Evolutionary conservation across 2,888 invertebrate species (phyloP), one percentile per base, ranked within the genome.

Genomic region (Xestia c-nigrum): DNA sequence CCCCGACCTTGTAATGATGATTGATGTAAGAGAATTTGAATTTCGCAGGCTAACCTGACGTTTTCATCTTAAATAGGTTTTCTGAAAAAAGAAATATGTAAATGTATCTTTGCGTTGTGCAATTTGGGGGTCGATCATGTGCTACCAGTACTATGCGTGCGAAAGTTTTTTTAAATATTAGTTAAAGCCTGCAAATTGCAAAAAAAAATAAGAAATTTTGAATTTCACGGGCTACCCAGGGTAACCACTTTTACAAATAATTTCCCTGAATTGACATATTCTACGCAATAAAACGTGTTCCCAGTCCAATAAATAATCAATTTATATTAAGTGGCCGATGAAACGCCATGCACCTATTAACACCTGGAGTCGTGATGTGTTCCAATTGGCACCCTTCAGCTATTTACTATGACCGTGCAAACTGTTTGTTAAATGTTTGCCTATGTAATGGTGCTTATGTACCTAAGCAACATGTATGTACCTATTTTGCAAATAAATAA

Each of bases 361-460:
- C 95, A 90, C 91, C 85, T 87, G 46, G 65, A 81, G 89, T 95
- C 96, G 96, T 96, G 96, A 96, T 94, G 89, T 87, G 85, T 89
- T 85, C 90, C 91, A 94, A 96, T 96, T 95, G 93, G 90, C 93
- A 88, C 87, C 84, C 78, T 84, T 68, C 55, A 83, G 81, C 72
- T 80, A 76, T 80, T 65, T 71, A 50, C 70, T 71, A 38, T 69
- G 46, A 1, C 61, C 38, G 72, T 67, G 78, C 61, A 77, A 84
- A 85, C 74, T 83, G 68, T 72, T 76, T 47, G 70, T 79, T 66
- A 70, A 80, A 80, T 79, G 70, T 84, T 83, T 83, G 68, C 69
- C 43, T 67, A 74, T 78, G 59, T 85, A 78, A 85, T 76, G 50
- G 78, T 78, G 59, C 50, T 68, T 77, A 77, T 72, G 57, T 68